Evolutionary conservation across 2,113 vertebrate species (phyloP).

Genomic region (Tenebrosternarchus preto): DNA sequence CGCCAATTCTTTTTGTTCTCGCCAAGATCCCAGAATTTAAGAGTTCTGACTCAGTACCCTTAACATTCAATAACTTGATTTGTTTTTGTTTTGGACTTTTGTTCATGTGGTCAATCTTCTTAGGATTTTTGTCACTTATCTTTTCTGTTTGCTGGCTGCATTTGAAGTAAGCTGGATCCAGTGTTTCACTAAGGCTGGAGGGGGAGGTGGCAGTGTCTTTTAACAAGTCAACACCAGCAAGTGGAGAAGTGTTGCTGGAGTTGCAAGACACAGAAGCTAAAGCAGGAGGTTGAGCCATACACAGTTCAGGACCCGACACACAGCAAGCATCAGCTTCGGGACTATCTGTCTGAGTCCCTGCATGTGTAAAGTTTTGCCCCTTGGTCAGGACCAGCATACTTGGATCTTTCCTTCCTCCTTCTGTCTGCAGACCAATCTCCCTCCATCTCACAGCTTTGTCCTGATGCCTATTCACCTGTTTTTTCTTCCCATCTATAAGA

Average conservation of each 20-base stretch:
- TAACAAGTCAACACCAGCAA: not conserved
- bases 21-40: not conserved
- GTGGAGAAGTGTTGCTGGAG: conserved; percentile 11
- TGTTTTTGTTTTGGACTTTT: not conserved
- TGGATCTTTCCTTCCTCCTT: not conserved
- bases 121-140: conserved; percentile 9
- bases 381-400: not conserved
- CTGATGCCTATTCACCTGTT: not conserved
- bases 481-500: conserved; percentile 62
- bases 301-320: not conserved
- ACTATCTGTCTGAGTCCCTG: conserved; percentile 25
- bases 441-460: conserved; percentile 1
- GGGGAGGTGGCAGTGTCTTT: conserved; percentile 12
- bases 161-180: not conserved
- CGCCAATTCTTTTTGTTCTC: not conserved
- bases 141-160: conserved; percentile 6
- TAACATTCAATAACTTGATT: not conserved
- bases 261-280: not conserved
- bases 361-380: not conserved
- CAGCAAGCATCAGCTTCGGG: conserved; percentile 2
- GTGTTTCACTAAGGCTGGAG: not conserved
- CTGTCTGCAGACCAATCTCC: conserved; percentile 36
- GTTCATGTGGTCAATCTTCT: conserved; percentile 3
- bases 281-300: not conserved
- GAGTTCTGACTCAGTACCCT: not conserved